Base-by-base conservation (phyloP, 2,113 vertebrate species). In the Guaruba guarouba region DNA sequence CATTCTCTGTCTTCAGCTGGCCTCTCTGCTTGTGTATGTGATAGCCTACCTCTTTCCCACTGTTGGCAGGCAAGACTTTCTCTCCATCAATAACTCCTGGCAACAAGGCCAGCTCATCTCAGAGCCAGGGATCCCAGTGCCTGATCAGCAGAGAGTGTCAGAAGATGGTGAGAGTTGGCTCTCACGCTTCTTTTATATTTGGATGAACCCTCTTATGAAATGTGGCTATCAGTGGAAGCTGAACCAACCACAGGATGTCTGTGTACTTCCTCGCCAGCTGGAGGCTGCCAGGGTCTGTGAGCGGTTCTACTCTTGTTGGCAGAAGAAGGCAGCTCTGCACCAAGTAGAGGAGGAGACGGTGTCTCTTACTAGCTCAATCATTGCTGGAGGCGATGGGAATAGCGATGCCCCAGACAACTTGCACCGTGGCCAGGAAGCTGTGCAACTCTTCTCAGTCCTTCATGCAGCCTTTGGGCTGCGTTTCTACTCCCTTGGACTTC, bases 121-220 rank as follows among this genome's bases (percentile, higher is more conserved):
- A 46, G 92, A 73, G 12, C 84, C 97, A 27, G 77, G 51, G 61
- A 41, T 93, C 15, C 78, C 93, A 5, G 86, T 69, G 25, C 85
- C 94, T 25, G 96, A 95, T 9, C 98, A 98, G 17, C 97, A 97
- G 11, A 98, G 97, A 84, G 98, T 98, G 78, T 98, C 98, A 15
- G 99, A 99, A 94, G 99, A 99, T 44, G 98, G 99, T 18, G 99
- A 98, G 82, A 98, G 98, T 90, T 99, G 98, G 97, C 41, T 98
- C 12, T 99, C 99, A 2, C 96, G 98, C n/a, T 98, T 99, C 67
- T 99, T 99, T 84, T 99, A 99, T 87, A 79, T 98, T 46, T 99
- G 99, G 99, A 90, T 99, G 97, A 98, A 98, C 27, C 98, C 98
- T 27, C 97, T 99, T 7, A 97, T 99, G 94, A 91, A 93, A 54